Conservation (phyloP, 2,888 invertebrate species). For the Volucella zonaria region DNA sequence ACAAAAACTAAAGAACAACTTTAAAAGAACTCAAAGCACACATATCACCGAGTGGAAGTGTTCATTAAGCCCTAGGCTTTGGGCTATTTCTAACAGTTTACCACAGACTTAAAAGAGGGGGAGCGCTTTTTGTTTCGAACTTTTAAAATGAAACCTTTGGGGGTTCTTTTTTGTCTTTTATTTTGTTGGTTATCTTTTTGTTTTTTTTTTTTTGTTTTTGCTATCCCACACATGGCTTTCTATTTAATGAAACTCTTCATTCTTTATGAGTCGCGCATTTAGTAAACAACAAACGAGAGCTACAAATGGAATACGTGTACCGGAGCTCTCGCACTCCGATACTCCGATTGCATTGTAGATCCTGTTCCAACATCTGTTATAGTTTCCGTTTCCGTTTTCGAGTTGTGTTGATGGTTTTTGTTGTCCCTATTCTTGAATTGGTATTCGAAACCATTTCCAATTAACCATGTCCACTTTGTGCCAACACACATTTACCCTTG, state of each 20-base stretch:
- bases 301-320: slow-evolving; percentile 33
- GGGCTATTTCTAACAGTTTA: slow-evolving; percentile 40
- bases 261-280: slow-evolving; percentile 35
- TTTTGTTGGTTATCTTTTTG: background rate
- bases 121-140: background rate
- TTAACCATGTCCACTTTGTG: slow-evolving; percentile 66
- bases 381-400: slow-evolving; percentile 1
- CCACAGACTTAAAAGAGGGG: background rate
- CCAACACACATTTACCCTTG: slow-evolving; percentile 57
- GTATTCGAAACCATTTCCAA: slow-evolving; percentile 59
- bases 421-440: background rate
- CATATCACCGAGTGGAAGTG: slow-evolving; percentile 20
- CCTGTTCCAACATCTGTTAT: slow-evolving; percentile 26
- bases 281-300: slow-evolving; percentile 35
- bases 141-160: slow-evolving; percentile 10
- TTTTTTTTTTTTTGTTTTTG: background rate
- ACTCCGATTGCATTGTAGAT: slow-evolving; percentile 19
- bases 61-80: slow-evolving; percentile 35
- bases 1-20: background rate
- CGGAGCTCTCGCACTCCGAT: background rate
- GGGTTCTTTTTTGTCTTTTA: background rate
- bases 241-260: slow-evolving; percentile 38
- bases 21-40: slow-evolving; percentile 27
- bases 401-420: background rate
- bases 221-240: slow-evolving; percentile 16